Evolutionary conservation across 2,888 invertebrate species (phyloP), one percentile per base, ranked within the genome.

Genomic region (Dioctria linearis): DNA sequence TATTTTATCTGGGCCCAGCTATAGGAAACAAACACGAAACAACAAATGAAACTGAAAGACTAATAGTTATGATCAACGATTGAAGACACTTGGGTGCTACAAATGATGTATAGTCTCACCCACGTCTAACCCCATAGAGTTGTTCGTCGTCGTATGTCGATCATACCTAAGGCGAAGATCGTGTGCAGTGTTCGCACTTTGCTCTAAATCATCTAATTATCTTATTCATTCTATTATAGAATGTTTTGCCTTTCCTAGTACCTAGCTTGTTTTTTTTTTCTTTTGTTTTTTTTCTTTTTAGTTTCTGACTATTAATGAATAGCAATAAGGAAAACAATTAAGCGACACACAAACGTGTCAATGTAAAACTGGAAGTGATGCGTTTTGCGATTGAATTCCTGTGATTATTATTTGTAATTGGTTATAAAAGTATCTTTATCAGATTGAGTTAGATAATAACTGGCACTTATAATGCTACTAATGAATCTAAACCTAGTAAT

Each of bases 111-210:
- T 25, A 25, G 25, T 25, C 25, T 46, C 46, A 46, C 46, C 46
- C 46, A 46, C 46, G 46, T 6, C 2, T 46, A 46, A 46, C 46
- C 54, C 54, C 54, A 54, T n/a, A n/a, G n/a, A 54, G n/a, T 54
- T 54, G 6, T 54, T n/a, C 6, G 54, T 1, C 8, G 4, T n/a
- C 49, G 6, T 9, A 9, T 6, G 49, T 5, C 54, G 54, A 54
- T 54, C 54, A 54, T 3, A 54, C 54, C 39, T 69, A 69, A 69
- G 69, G 69, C 69, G 49, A 69, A 69, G 69, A 49, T 69, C 51
- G 69, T 49, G 54, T 11, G 11, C 5, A 11, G 11, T 37, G 37
- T 69, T 40, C 69, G 3, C 67, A 40, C 8, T 67, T 3, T 40
- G 42, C 43, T 40, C 46, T 13, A 40, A 8, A 67, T 67, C 67